Conservation (phyloP, 1,140 invertebrate genomes). For the Daktulosphaira vitifoliae region DNA sequence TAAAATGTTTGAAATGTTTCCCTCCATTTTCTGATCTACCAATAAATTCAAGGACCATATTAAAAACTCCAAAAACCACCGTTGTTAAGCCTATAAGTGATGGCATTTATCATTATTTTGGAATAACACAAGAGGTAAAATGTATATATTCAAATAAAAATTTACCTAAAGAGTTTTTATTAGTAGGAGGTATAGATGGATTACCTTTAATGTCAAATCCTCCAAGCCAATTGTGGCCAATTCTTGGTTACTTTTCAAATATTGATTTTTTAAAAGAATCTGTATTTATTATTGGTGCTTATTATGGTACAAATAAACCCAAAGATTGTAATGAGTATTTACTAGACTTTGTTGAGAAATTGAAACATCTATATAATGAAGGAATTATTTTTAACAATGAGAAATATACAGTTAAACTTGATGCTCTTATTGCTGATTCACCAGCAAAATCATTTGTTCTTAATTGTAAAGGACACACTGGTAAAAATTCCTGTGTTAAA, state of each 20-base stretch:
- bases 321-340: not conserved
- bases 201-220: not conserved
- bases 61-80: not conserved
- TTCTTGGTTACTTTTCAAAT: conserved; percentile 3
- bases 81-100: not conserved
- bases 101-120: conserved; percentile 6
- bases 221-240: not conserved
- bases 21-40: not conserved
- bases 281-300: not conserved
- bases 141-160: not conserved
- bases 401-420: not conserved
- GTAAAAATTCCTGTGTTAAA: not conserved
- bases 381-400: not conserved
- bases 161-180: not conserved
- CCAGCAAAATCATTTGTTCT: not conserved
- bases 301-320: not conserved
- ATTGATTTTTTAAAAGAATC: not conserved
- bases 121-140: not conserved
- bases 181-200: conserved; percentile 1
- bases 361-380: not conserved
- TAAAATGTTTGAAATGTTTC: not conserved
- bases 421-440: not conserved
- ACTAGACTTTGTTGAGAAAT: not conserved
- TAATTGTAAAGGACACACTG: not conserved
- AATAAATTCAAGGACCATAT: not conserved